phyloP scores from a whole-genome alignment of 1,140 invertebrate species.

The Rhynchophorus ferrugineus region DNA sequence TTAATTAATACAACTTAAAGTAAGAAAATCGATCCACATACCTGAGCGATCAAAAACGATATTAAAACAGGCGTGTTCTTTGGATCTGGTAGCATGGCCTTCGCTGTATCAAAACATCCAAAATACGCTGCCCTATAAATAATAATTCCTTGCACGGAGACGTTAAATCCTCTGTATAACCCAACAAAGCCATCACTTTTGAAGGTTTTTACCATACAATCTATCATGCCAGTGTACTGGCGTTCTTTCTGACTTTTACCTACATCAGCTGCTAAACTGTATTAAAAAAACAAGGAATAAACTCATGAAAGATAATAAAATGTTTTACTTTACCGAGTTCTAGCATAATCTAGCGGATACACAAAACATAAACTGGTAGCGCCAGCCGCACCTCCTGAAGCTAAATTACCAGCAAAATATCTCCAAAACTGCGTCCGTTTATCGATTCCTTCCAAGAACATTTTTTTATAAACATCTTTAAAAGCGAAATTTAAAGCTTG shows the following conservation, averaged over 20 bases:
- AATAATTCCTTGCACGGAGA: conserved; percentile 83
- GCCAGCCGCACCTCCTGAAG: conserved; percentile 89
- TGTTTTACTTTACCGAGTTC: conserved; percentile 63
- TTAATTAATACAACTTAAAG: conserved; percentile 6
- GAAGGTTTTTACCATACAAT: conserved; percentile 77
- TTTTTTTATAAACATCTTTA: conserved; percentile 81
- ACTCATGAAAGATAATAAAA: neutral
- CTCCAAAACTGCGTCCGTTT: conserved; percentile 80
- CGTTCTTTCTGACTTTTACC: conserved; percentile 66
- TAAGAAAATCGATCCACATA: conserved; percentile 30
- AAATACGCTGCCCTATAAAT: conserved; percentile 87
- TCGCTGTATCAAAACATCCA: conserved; percentile 86
- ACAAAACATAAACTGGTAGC: conserved; percentile 91
- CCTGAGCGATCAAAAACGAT: conserved; percentile 77
- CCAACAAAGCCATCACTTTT: conserved; percentile 74
- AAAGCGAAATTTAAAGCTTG: conserved; percentile 95
- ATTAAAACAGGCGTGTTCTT: conserved; percentile 70
- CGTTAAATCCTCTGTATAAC: conserved; percentile 82
- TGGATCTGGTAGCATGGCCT: conserved; percentile 79
- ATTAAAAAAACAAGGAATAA: neutral
- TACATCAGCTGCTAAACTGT: conserved; percentile 71
- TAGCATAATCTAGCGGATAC: conserved; percentile 89
- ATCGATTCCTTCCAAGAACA: conserved; percentile 77
- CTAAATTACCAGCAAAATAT: conserved; percentile 80
- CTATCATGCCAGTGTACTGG: conserved; percentile 74